Evolutionary conservation across 2,113 vertebrate species (phyloP), one percentile per base, ranked within the genome.

Genomic region (Myiagra hebetior): DNA sequence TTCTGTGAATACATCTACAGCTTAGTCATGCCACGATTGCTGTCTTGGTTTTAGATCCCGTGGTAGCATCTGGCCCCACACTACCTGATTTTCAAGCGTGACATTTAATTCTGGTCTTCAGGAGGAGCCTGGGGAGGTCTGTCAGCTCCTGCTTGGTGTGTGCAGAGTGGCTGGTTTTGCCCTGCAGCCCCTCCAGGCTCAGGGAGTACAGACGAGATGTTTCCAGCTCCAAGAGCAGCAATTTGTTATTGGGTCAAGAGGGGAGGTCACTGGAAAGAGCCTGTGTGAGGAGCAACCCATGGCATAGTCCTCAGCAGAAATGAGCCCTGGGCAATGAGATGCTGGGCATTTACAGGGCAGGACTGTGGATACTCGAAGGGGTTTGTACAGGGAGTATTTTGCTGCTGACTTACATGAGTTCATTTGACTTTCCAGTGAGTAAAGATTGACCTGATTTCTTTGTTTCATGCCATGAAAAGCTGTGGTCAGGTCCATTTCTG

Each of bases 261-360:
- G 7, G 52, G 44, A 28, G 59, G 53, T 24, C 28, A 11, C 8
- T 31, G 31, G 5, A 28, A 59, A 11, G 21, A 62, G 37, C 8
- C 33, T 23, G 8, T 10, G n/a, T 15, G 47, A 76, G 78, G 39
- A 85, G 35, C 13, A 69, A 0, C 15, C 30, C 24, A 1, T 21
- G 47, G 31, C 35, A 39, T 2, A 19, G 49, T 18, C 39, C 41
- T 42, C 42, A 57, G 53, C 62, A 72, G 0, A 41, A 22, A 10
- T 0, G 33, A n/a, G 53, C 52, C 62, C 17, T 22, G 56, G 39
- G 44, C 47, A 53, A 0, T 39, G 41, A 1, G 39, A 0, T 3
- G 5, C 3, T 30, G 65, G 13, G 4, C 28, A 8, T 24, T 77
- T 24, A 4, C 63, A 44, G 35, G 7, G 27, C 3, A 6, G 24